Conservation (phyloP, 2,113 vertebrate genomes). For the Natator depressus region DNA sequence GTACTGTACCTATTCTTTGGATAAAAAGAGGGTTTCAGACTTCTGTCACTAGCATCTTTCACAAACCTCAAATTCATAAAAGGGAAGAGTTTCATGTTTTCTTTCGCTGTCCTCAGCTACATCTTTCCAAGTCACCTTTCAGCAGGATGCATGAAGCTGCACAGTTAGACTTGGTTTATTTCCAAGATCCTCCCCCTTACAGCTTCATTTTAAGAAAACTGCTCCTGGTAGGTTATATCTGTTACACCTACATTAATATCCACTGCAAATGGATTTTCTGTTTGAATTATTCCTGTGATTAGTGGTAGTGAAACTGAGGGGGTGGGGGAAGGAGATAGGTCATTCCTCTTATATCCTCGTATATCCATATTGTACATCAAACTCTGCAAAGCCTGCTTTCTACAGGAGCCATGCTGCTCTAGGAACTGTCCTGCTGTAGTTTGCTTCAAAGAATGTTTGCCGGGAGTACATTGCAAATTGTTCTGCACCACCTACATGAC, state of each 20-base stretch:
- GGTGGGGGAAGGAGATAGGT: not conserved
- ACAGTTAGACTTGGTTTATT: constrained; percentile 62
- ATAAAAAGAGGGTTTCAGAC: constrained; percentile 37
- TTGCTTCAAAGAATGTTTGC: not conserved
- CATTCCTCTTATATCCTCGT: not conserved
- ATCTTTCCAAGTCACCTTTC: constrained; percentile 17
- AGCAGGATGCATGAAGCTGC: constrained; percentile 44
- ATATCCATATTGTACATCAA: not conserved
- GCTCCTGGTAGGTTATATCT: constrained; percentile 36
- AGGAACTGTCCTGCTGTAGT: not conserved
- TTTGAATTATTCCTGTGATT: constrained; percentile 62
- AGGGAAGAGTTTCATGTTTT: constrained; percentile 47
- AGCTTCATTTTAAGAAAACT: constrained; percentile 69
- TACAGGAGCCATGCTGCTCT: not conserved
- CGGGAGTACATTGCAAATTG: not conserved
- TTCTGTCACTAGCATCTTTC: constrained; percentile 50
- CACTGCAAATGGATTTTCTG: constrained; percentile 34
- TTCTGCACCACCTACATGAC: not conserved
- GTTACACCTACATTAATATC: constrained; percentile 68
- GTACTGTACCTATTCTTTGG: constrained; percentile 48
- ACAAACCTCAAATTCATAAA: constrained; percentile 60
- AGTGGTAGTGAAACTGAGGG: constrained; percentile 21
- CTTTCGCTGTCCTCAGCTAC: not conserved
- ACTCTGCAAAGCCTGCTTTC: not conserved
- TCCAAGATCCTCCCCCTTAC: constrained; percentile 54